Evolutionary conservation across 64 coral and sea anemone species (phyloP), one percentile per base, ranked within the genome.

Genomic region (Catalaphyllia jardinei): DNA sequence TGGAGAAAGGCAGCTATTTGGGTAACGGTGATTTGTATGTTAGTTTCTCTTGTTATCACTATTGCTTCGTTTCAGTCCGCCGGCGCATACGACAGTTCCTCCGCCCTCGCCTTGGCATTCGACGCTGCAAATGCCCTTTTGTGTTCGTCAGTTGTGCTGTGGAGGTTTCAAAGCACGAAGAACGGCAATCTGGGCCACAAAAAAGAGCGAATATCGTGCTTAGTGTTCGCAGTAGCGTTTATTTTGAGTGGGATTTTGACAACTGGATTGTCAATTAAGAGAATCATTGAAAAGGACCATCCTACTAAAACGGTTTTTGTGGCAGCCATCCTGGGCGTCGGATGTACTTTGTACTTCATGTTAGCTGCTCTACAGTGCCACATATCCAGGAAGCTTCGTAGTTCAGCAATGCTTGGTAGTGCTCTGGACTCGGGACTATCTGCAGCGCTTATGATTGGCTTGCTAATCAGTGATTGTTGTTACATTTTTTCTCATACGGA

Each of bases 11-110:
- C 79, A 6, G 79, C 79, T 10, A 33, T 83, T 20, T 83, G 79
- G 79, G 79, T 83, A 60, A 83, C 79, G 10, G 79, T 67, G 60
- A 65, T 83, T 39, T 83, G 79, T 60, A 83, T 83, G n/a, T 17
- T 65, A 19, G 31, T 83, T 5, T 83, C 79, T 0, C 29, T 83
- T 19, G 39, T 29, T 0, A 20, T 83, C 10, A 42, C 79, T 42
- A 83, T 83, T 67, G 79, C 79, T 83, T 83, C 79, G 17, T 83
- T 83, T n/a, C 29, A 38, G 33, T 33, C 79, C 1, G 29, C 79
- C 5, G 59, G 60, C 3, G 59, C 59, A 1, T 83, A 39, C 30
- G 60, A 83, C 29, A 83, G 79, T 39, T 83, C 79, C 9, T 83
- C 79, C 0, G 79, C 61, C n/a, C 79, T 83, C 31, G 79, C 79